Base-by-base conservation (phyloP, 2,113 vertebrate genomes). In the Corythornis madagascariensis region DNA sequence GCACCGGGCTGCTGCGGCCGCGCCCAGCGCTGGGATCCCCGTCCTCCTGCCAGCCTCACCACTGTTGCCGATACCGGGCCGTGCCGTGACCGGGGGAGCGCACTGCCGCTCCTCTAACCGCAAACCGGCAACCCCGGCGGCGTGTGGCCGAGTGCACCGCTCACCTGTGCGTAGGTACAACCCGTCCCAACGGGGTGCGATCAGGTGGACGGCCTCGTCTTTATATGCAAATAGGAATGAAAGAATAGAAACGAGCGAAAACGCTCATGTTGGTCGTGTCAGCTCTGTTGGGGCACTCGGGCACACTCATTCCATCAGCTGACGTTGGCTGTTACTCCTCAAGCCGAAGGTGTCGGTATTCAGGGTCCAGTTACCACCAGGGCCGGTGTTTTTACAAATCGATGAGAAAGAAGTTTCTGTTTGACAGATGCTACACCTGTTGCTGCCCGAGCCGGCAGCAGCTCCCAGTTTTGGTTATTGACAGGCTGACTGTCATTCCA, bases 341-440 rank as follows among this genome's bases (percentile, higher is more conserved):
- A 4, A 7, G 18, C 4, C 64, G 4, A 19, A 61, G 21, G 59
- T 20, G 60, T 10, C 3, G 10, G 43, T 43, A 1, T 31, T 22
- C 0, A 9, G 20, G 24, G 25, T 4, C 29, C 35, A 1, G 22
- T 24, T 31, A 4, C 18, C 11, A 0, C n/a, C 28, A 16, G 16
- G 47, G 40, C 59, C 0, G 3, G 21, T 52, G 48, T 13, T 35
- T 88, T 71, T 67, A 76, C 71, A 53, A 17, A 35, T 21, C 3
- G 9, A n/a, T 8, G 3, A 21, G 25, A 15, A 33, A 38, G 45
- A 74, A 86, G 67, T 80, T 94, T 70, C 25, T 64, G 56, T 55
- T 26, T 35, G 79, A 40, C 47, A 52, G 56, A 33, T 21, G 31
- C 33, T 60, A 50, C 33, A 64, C 48, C 40, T 90, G 66, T 86